Percentiles rank a stretch among this genome's conserved stretches.
Conservation (phyloP, 1,140 invertebrate species). For the Pinna nobilis region DNA sequence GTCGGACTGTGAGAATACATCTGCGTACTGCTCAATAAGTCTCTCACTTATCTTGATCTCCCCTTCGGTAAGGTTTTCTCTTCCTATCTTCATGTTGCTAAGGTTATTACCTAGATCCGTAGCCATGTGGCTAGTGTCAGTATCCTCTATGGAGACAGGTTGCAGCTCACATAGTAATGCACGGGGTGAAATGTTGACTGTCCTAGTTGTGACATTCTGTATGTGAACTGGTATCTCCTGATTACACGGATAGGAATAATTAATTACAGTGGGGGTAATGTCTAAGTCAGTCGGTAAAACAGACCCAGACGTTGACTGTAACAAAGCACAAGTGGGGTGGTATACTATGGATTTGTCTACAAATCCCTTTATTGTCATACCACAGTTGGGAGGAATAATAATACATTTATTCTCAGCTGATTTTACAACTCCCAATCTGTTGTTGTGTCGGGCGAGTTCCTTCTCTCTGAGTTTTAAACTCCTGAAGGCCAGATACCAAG, state of each 20-base stretch:
- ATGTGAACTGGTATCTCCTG: background rate
- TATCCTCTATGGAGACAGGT: background rate
- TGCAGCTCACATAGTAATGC: conserved; percentile 14
- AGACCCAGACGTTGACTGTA: background rate
- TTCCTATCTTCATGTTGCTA: conserved; percentile 9
- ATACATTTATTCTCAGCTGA: background rate
- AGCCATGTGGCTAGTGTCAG: background rate
- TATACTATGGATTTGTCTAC: background rate
- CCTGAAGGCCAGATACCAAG: background rate
- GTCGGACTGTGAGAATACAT: background rate
- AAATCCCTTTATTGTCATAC: background rate
- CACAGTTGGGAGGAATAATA: background rate
- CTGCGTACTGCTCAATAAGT: background rate
- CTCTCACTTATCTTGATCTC: background rate
- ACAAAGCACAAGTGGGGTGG: background rate
- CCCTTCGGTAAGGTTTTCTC: conserved; percentile 14
- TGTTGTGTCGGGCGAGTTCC: background rate
- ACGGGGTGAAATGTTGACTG: background rate
- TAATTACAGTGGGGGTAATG: background rate
- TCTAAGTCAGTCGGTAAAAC: background rate
- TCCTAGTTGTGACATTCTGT: background rate
- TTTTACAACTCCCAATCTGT: background rate
- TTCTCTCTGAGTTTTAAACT: background rate
- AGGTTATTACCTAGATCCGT: background rate
- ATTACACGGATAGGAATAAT: background rate